These are phyloP conservation scores for Rhea pennata DNA, from an alignment of 2,113 vertebrate genomes.

Conservation along the genomic window DNA sequence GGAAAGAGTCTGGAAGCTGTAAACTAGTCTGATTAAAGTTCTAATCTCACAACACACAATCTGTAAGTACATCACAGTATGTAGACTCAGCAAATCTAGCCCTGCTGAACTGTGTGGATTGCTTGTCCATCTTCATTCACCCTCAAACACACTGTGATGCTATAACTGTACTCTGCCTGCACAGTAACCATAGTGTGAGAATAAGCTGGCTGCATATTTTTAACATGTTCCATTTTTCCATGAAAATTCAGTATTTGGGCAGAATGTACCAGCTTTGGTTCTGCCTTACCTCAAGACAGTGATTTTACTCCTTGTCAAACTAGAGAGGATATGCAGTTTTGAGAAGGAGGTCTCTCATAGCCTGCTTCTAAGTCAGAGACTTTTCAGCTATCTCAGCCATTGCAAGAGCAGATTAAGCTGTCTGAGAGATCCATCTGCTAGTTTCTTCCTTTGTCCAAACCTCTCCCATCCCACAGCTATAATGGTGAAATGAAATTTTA, in stretches of 20 bases:
- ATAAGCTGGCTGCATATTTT: background rate
- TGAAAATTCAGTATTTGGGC: background rate
- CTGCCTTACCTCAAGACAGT: background rate
- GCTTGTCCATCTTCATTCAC: background rate
- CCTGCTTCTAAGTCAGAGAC: background rate
- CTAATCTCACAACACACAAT: background rate
- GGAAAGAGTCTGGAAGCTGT: background rate
- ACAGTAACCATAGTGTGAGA: background rate
- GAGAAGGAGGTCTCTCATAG: background rate
- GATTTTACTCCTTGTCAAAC: background rate
- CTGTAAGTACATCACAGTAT: background rate
- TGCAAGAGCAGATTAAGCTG: background rate
- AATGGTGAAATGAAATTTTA: background rate
- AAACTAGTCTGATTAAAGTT: background rate
- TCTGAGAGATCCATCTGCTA: background rate
- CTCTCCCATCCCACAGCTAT: background rate
- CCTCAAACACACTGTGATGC: background rate
- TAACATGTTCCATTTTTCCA: background rate
- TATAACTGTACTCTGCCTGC: background rate
- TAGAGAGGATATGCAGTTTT: background rate
- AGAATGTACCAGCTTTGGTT: background rate
- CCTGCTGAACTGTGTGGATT: background rate
- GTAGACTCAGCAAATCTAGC: background rate
- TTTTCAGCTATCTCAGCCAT: background rate
- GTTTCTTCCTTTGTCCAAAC: background rate